A percentile compares a stretch with the other conserved stretches of the same genome.
Evolutionary conservation across 2,888 invertebrate species (phyloP).

Genomic region (Tortrix viridana): DNA sequence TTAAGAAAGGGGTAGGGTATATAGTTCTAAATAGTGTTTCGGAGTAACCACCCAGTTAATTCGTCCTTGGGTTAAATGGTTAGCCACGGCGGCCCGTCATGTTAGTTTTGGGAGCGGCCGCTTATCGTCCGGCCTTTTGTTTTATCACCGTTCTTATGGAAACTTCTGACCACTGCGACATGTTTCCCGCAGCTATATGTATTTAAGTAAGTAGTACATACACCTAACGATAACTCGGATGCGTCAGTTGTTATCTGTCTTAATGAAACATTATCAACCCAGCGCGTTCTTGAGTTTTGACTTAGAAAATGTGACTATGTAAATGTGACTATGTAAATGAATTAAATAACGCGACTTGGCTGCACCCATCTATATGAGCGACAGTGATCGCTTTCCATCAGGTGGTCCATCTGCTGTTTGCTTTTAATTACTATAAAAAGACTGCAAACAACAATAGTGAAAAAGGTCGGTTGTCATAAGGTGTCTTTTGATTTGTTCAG

Average conservation of each 20-base stretch:
- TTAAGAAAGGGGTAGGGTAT: too few species aligned
- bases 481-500: too few species aligned
- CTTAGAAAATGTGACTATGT: background rate
- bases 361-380: too few species aligned
- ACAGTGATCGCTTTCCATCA: too few species aligned
- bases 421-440: too few species aligned
- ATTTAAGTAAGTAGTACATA: constrained; percentile 1
- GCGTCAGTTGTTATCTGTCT: constrained; percentile 35
- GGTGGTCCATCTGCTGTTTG: too few species aligned
- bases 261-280: constrained; percentile 7
- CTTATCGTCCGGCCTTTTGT: constrained; percentile 49
- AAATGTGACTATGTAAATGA: too few species aligned
- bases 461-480: too few species aligned
- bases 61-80: constrained; percentile 1
- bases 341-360: too few species aligned
- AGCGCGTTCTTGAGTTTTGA: too few species aligned
- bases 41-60: background rate
- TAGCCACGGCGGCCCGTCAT: constrained; percentile 4
- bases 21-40: too few species aligned
- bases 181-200: constrained; percentile 19
- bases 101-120: constrained; percentile 33
- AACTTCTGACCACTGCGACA: constrained; percentile 60
- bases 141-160: constrained; percentile 66
- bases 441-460: too few species aligned
- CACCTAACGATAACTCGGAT: constrained; percentile 28